These are phyloP conservation scores for Rhingia rostrata DNA, from an alignment of 2,888 invertebrate genomes.

Conservation along the genomic window DNA sequence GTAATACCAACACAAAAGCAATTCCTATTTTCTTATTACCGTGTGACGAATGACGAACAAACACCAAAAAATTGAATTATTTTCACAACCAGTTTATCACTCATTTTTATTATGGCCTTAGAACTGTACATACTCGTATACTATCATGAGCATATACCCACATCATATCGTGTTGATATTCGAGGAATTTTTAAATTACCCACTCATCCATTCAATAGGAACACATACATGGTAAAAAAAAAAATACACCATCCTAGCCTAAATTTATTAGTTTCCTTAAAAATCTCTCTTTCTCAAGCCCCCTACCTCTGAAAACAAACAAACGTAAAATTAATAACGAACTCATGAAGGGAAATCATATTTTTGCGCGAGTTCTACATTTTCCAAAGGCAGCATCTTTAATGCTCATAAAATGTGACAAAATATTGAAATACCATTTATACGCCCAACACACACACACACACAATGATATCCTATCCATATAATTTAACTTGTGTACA, in stretches of 20 bases:
- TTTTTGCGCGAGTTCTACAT: conserved; percentile 36
- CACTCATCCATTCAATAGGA: too few species aligned
- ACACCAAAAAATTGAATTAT: too few species aligned
- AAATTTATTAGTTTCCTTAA: conserved; percentile 39
- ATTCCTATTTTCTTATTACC: too few species aligned
- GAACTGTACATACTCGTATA: too few species aligned
- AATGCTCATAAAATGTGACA: conserved; percentile 68
- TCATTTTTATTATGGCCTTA: too few species aligned
- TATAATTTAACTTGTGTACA: conserved; percentile 37
- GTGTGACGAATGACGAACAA: too few species aligned
- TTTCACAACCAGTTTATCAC: too few species aligned
- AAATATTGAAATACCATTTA: conserved; percentile 67
- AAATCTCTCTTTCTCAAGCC: conserved; percentile 4
- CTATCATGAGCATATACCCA: too few species aligned
- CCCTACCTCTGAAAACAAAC: conserved; percentile 8
- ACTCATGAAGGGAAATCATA: conserved; percentile 68
- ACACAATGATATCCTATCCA: background rate
- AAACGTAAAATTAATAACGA: conserved; percentile 62
- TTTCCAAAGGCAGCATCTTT: conserved; percentile 51
- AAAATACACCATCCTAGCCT: background rate
- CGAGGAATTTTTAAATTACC: too few species aligned
- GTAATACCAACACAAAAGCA: too few species aligned
- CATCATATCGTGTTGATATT: too few species aligned
- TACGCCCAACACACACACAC: conserved; percentile 4
- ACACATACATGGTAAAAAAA: background rate